A percentile compares a stretch with the other conserved stretches of the same genome.
Evolutionary conservation across 2,888 invertebrate species (phyloP).

Genomic region (Aleiodes leptofemur): DNA sequence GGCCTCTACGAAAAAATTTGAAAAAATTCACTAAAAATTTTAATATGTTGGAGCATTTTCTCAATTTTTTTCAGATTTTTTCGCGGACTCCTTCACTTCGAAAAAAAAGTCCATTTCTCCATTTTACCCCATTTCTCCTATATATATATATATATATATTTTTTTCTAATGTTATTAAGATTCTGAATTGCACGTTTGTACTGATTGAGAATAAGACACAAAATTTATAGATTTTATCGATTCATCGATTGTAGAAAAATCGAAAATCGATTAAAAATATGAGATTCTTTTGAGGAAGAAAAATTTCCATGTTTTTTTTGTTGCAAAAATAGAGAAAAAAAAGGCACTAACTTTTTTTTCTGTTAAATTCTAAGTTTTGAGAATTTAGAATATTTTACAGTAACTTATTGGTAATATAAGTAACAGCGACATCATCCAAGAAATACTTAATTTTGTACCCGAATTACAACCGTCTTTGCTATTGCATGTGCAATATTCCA

Average conservation of each 20-base stretch:
- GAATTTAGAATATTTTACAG: neutral
- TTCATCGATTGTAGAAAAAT: no score
- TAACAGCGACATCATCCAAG: constrained; percentile 53
- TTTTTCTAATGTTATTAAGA: constrained; percentile 29
- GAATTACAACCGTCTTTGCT: constrained; percentile 94
- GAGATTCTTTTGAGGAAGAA: neutral
- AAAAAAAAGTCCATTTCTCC: no score
- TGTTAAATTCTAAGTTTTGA: no score
- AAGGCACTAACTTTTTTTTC: neutral
- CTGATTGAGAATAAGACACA: no score
- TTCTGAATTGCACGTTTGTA: constrained; percentile 10
- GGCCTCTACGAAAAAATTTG: no score
- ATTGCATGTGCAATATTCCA: constrained; percentile 95
- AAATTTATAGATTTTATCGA: no score
- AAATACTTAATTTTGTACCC: constrained; percentile 72
- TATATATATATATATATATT: no score
- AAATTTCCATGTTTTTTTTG: neutral
- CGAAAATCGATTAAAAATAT: constrained; percentile 39
- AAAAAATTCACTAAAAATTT: no score
- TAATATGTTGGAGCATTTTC: no score
- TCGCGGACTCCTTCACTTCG: no score
- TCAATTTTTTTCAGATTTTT: no score
- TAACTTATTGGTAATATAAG: constrained; percentile 53
- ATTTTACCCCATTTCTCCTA: no score
- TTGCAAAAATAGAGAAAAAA: neutral